Base-by-base conservation (phyloP, 2,888 invertebrate genomes). In the Rhamphomyia laevipes region DNA sequence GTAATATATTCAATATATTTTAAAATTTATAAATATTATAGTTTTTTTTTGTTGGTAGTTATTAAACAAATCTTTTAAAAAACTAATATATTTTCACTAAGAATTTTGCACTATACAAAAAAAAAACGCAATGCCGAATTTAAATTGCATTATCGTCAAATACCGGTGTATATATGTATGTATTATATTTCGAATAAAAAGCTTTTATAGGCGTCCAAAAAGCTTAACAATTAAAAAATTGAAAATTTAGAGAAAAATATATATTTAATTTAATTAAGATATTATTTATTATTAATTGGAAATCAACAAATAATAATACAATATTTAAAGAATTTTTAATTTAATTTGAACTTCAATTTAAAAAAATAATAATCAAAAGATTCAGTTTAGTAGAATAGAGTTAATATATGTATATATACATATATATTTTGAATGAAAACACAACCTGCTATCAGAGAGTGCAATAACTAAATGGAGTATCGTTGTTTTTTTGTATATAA, bases 371-470 rank as follows among this genome's bases (percentile, higher is more conserved):
- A 18, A 40, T 40, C 40, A 40, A 56, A 57, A 43, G 23, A 9
- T 27, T 27, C 23, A 27, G n/a, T n/a, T n/a, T n/a, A 27, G 21
- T 6, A 27, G 23, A 27, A 27, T 27, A 7, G 4, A 7, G 7
- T 27, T 5, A n/a, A n/a, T n/a, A n/a, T n/a, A n/a, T n/a, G n/a
- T n/a, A n/a, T n/a, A n/a, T n/a, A n/a, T n/a, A n/a, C n/a, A n/a
- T n/a, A n/a, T n/a, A 27, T 27, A 27, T 27, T 7, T 27, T 27
- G 63, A 62, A 59, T 57, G 63, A 67, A 68, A 68, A 69, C 66
- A 67, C 71, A 70, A 71, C 70, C 70, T 67, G 68, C 67, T 66
- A 67, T 65, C 64, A 63, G 65, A 68, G 67, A 71, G 70, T 68
- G 67, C 70, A 68, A 69, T 67, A 71, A 70, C 70, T 69, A 71